These are phyloP conservation scores for Actinia tenebrosa DNA, from an alignment of 64 coral and sea anemone species.

Conservation along the genomic window DNA sequence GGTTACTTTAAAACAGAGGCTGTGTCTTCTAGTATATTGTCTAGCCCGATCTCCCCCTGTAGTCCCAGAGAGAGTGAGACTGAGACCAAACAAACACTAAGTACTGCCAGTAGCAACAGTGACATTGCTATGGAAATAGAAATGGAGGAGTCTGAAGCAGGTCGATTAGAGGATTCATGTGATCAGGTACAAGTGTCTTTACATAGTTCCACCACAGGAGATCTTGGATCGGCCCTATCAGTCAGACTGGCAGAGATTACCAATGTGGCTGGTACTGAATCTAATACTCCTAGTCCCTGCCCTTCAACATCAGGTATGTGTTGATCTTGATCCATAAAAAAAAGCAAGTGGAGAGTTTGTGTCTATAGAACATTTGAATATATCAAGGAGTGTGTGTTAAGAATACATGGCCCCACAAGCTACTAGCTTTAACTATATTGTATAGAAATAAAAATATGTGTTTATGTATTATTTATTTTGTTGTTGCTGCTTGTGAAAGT, in stretches of 20 bases:
- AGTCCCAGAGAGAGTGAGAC: constrained; percentile 66
- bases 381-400: too few species aligned
- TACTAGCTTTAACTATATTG: too few species aligned
- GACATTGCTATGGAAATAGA: constrained; percentile 39
- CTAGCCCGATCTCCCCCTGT: constrained; percentile 56
- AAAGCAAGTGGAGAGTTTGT: too few species aligned
- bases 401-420: too few species aligned
- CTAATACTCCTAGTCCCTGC: constrained; percentile 67
- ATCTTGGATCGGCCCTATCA: constrained; percentile 29
- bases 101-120: constrained; percentile 62
- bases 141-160: constrained; percentile 21
- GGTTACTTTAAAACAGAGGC: constrained; percentile 48
- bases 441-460: too few species aligned
- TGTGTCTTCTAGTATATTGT: constrained; percentile 43
- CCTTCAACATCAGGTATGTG: constrained; percentile 72
- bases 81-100: constrained; percentile 45
- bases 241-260: constrained; percentile 58
- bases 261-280: constrained; percentile 35
- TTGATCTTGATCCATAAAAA: too few species aligned
- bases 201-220: constrained; percentile 10
- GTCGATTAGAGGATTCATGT: constrained; percentile 12
- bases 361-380: too few species aligned
- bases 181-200: constrained; percentile 14
- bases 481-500: too few species aligned
- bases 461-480: too few species aligned